Evolutionary conservation across 2,113 vertebrate genomes (phyloP).

Genomic region (Malurus cyaneus): DNA sequence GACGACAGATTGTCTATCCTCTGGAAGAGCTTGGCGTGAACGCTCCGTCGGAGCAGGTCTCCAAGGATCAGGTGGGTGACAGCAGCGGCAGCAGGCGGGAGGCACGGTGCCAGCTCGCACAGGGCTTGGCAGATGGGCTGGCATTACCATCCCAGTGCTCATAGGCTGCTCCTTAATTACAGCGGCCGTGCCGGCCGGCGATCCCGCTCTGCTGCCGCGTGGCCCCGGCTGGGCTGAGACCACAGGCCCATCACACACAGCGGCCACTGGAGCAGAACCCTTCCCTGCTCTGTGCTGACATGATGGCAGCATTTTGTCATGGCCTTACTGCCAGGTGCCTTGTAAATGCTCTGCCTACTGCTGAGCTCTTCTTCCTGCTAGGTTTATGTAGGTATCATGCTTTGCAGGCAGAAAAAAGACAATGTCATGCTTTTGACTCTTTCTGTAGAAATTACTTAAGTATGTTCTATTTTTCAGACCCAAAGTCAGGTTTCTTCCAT

Average conservation of each 20-base stretch:
- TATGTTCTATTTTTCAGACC: background rate
- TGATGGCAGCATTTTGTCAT: background rate
- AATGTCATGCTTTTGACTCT: background rate
- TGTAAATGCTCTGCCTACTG: background rate
- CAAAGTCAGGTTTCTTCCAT: background rate
- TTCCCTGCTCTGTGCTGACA: background rate
- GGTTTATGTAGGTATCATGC: background rate
- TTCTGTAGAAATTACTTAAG: background rate
- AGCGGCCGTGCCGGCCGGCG: conserved; percentile 31
- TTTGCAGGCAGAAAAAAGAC: background rate
- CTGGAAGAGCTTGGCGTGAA: conserved; percentile 90
- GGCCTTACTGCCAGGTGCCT: background rate
- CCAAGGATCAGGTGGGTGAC: conserved; percentile 85
- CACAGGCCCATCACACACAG: background rate
- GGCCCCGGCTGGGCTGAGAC: background rate
- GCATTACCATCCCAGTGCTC: conserved; percentile 58
- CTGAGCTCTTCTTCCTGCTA: background rate
- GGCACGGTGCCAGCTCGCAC: conserved; percentile 67
- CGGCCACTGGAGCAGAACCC: background rate
- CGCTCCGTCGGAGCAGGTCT: conserved; percentile 85
- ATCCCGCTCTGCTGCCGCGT: background rate
- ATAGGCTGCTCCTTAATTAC: conserved; percentile 80
- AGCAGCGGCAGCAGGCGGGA: conserved; percentile 74
- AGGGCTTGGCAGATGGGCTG: conserved; percentile 77
- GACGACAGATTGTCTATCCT: conserved; percentile 94